Conservation (phyloP, 2,888 invertebrate genomes). For the Nasonovia ribisnigri region DNA sequence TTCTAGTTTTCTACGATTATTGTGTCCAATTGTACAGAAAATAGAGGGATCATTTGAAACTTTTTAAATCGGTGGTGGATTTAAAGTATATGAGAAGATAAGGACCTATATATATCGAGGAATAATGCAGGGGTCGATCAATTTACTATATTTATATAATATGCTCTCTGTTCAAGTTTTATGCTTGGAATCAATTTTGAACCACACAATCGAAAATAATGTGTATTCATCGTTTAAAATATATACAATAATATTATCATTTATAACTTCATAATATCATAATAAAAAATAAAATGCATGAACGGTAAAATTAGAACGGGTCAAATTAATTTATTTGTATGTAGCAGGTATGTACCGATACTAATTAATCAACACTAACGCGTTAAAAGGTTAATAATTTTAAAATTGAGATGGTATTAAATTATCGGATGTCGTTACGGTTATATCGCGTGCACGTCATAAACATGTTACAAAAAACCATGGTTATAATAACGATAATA, state of each 20-base stretch:
- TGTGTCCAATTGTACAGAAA: neutral
- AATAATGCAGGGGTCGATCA: neutral
- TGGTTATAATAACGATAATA: neutral
- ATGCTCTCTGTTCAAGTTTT: neutral
- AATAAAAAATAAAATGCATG: neutral
- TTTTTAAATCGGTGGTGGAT: neutral
- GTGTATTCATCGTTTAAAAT: neutral
- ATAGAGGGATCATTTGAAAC: neutral
- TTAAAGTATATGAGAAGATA: neutral
- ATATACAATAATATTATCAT: neutral
- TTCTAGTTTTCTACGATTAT: neutral
- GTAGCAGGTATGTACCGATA: neutral
- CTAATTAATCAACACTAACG: neutral
- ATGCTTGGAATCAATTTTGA: neutral
- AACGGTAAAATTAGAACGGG: neutral
- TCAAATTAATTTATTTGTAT: neutral
- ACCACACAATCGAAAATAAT: neutral
- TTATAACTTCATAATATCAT: neutral
- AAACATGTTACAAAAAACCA: neutral
- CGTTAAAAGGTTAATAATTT: conserved; percentile 13
- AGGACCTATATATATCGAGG: neutral
- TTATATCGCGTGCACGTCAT: neutral
- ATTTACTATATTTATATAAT: neutral
- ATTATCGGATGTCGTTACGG: neutral
- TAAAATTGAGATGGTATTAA: neutral